phyloP scores from a whole-genome alignment of 2,888 invertebrate species.

The Rhamphomyia laevipes region DNA sequence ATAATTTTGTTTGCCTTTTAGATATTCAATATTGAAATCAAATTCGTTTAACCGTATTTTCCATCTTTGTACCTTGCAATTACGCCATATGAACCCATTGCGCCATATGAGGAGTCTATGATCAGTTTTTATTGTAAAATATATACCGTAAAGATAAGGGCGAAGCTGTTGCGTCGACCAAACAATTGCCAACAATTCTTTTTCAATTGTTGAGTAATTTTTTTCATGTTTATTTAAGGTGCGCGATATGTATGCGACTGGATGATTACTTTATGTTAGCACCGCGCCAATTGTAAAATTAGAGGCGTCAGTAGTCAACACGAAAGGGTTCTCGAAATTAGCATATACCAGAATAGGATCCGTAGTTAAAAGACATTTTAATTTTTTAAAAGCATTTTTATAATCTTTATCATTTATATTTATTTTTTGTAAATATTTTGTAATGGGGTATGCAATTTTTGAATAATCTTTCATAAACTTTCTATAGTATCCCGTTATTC shows the following conservation, averaged over 20 bases:
- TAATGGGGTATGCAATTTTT: no score
- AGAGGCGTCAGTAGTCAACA: constrained; percentile 3
- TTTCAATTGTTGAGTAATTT: constrained; percentile 1
- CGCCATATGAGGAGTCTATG: no score
- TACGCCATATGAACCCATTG: no score
- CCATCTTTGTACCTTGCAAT: neutral
- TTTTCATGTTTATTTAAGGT: constrained; percentile 1
- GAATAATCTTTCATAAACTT: no score
- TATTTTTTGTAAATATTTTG: constrained; percentile 2
- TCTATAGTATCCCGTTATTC: no score
- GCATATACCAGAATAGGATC: constrained; percentile 2
- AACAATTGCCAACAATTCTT: constrained; percentile 3
- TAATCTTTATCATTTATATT: neutral
- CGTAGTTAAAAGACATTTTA: neutral
- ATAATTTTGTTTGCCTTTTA: constrained; percentile 5
- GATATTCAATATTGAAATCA: neutral
- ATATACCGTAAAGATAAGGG: no score
- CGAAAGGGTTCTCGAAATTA: constrained; percentile 1
- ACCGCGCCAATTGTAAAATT: constrained; percentile 2
- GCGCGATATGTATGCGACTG: constrained; percentile 1
- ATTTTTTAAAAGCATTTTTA: neutral
- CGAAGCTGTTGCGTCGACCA: constrained; percentile 4
- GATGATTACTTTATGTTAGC: neutral
- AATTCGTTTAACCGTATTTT: neutral
- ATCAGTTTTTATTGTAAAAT: no score